Evolutionary conservation across 2,888 invertebrate species (phyloP).

Genomic region (Campoplex capitator): DNA sequence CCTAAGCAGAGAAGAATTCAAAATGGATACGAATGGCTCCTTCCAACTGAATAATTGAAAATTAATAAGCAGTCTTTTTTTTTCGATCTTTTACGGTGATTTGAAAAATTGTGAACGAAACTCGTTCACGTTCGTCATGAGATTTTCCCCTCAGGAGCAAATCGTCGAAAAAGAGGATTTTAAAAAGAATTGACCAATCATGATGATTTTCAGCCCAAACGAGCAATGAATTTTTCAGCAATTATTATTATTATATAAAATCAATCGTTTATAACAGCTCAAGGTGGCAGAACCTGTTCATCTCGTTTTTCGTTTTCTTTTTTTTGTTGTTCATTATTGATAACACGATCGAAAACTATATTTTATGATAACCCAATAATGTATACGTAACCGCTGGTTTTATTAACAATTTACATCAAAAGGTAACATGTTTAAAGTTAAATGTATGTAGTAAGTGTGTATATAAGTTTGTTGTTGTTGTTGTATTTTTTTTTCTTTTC

Average conservation of each 20-base stretch:
- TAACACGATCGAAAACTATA: conserved; percentile 8
- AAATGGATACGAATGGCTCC: background rate
- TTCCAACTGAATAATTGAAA: too few species aligned
- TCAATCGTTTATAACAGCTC: background rate
- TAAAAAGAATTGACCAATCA: background rate
- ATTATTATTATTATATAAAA: background rate
- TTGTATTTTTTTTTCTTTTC: conserved; percentile 31
- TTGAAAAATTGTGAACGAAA: background rate
- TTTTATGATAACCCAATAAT: conserved; percentile 9
- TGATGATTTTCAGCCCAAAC: background rate
- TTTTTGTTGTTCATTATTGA: background rate
- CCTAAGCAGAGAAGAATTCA: background rate
- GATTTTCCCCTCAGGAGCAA: background rate
- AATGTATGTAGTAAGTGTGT: conserved; percentile 74
- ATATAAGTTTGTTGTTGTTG: conserved; percentile 32
- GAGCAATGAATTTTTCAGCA: background rate
- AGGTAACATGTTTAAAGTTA: conserved; percentile 82
- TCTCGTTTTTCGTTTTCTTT: background rate
- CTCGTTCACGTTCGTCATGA: background rate
- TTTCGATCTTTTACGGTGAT: too few species aligned
- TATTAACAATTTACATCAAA: conserved; percentile 82
- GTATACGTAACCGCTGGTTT: conserved; percentile 73
- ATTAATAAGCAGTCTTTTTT: too few species aligned
- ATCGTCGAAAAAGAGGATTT: background rate
- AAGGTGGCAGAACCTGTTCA: background rate